Percentiles rank a stretch among this genome's conserved stretches.
phyloP scores from a whole-genome alignment of 2,888 invertebrate genomes.

The Patella ulyssiponensis region DNA sequence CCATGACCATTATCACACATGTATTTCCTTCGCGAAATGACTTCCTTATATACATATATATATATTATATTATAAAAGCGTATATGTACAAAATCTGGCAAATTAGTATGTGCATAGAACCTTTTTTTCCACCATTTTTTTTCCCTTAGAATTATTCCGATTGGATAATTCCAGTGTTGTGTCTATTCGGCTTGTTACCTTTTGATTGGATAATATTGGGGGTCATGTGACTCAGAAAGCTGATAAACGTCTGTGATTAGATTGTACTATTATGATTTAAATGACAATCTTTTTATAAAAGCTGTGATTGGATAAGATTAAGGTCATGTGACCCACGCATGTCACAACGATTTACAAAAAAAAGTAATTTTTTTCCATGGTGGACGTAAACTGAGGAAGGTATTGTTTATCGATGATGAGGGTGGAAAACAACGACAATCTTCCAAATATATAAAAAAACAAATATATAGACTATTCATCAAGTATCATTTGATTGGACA shows the following conservation, averaged over 20 bases:
- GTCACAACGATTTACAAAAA: background rate
- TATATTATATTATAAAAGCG: too few relatives aligned
- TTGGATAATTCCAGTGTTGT: background rate
- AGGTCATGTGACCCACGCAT: slow-evolving; percentile 5
- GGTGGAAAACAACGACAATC: background rate
- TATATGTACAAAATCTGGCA: background rate
- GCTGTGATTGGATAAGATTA: slow-evolving; percentile 11
- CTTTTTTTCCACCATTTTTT: background rate
- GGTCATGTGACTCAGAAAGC: background rate
- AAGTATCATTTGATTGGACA: slow-evolving; percentile 8
- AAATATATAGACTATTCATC: too few relatives aligned
- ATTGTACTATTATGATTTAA: background rate
- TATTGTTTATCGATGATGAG: background rate
- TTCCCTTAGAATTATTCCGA: background rate
- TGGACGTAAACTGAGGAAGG: too few relatives aligned
- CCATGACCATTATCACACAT: too few relatives aligned
- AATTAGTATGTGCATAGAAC: background rate
- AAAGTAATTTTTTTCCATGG: too few relatives aligned
- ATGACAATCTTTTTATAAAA: background rate
- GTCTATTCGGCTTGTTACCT: background rate
- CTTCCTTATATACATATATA: too few relatives aligned
- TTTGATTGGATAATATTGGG: slow-evolving; percentile 11
- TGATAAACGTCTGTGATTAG: slow-evolving; percentile 1
- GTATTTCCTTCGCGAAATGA: too few relatives aligned
- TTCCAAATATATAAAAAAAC: background rate